Conservation (phyloP, 2,113 vertebrate species). For the Bungarus multicinctus region DNA sequence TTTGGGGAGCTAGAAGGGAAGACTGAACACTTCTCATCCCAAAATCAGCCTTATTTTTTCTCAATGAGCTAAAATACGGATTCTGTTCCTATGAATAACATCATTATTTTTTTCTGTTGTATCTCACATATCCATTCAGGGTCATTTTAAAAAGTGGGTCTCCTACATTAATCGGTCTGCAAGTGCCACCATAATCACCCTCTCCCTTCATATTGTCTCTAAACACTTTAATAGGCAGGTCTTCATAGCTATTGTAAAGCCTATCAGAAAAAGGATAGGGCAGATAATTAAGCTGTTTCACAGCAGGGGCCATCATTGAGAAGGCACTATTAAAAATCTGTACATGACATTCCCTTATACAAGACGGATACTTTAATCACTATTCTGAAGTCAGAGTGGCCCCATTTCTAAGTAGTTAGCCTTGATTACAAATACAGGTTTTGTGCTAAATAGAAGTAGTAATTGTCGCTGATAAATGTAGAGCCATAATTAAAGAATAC, state of each 20-base stretch:
- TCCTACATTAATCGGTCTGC: not conserved
- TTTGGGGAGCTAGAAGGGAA: not conserved
- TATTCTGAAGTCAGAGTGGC: not conserved
- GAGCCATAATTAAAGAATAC: not conserved
- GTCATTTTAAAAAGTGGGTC: not conserved
- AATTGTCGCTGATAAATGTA: not conserved
- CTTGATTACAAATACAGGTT: not conserved
- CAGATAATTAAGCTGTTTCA: not conserved
- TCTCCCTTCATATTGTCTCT: not conserved
- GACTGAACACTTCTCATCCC: not conserved
- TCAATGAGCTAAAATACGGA: not conserved
- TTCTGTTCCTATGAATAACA: not conserved
- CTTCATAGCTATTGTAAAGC: not conserved
- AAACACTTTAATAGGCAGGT: not conserved
- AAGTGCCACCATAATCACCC: not conserved
- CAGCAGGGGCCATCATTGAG: not conserved
- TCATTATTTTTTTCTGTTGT: not conserved
- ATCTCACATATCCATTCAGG: not conserved
- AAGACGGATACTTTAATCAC: not conserved
- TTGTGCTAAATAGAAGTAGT: not conserved
- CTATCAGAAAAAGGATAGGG: not conserved
- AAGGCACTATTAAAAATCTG: not conserved
- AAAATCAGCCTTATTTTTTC: not conserved
- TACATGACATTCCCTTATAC: not conserved
- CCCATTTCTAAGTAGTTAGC: not conserved